Conservation (phyloP, 30 jellyfish, hydroid and myxozoan species). For the Cassiopea andromeda region DNA sequence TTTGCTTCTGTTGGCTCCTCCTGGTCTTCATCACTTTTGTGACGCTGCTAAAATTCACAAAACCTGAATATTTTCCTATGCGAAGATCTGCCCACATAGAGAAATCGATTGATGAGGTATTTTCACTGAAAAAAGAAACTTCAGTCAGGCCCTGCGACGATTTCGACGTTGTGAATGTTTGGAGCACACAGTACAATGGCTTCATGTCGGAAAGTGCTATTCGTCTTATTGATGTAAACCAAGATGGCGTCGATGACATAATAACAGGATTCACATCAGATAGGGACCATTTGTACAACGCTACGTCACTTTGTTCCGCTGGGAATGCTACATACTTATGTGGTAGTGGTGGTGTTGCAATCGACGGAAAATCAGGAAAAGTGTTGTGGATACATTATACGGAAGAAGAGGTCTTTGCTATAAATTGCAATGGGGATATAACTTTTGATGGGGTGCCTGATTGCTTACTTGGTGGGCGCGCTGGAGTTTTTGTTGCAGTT, state of each 20-base stretch:
- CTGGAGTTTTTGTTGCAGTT: slow-evolving; percentile 86
- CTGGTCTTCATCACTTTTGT: neutral
- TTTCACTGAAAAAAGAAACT: neutral
- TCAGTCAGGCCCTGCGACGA: neutral
- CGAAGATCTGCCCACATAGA: neutral
- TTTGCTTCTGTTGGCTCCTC: neutral
- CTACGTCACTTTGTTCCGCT: neutral
- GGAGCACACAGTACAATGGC: slow-evolving; percentile 55
- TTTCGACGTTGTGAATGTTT: slow-evolving; percentile 30
- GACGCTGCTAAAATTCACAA: neutral
- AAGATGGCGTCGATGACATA: slow-evolving; percentile 77
- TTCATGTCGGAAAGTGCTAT: slow-evolving; percentile 56
- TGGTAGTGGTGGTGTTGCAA: slow-evolving; percentile 85
- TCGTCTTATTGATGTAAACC: slow-evolving; percentile 63
- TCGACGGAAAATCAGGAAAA: slow-evolving; percentile 83
- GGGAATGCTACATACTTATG: slow-evolving; percentile 45
- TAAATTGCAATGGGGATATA: slow-evolving; percentile 91
- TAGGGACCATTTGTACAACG: neutral
- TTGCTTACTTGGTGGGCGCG: slow-evolving; percentile 89
- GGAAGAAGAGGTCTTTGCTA: slow-evolving; percentile 67
- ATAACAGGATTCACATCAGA: slow-evolving; percentile 66
- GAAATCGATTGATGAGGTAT: neutral
- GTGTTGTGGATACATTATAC: slow-evolving; percentile 81
- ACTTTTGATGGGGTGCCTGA: slow-evolving; percentile 84
- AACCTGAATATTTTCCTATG: neutral